Evolutionary conservation across 1,140 invertebrate genomes (phyloP).

Genomic region (Lycorma delicatula): DNA sequence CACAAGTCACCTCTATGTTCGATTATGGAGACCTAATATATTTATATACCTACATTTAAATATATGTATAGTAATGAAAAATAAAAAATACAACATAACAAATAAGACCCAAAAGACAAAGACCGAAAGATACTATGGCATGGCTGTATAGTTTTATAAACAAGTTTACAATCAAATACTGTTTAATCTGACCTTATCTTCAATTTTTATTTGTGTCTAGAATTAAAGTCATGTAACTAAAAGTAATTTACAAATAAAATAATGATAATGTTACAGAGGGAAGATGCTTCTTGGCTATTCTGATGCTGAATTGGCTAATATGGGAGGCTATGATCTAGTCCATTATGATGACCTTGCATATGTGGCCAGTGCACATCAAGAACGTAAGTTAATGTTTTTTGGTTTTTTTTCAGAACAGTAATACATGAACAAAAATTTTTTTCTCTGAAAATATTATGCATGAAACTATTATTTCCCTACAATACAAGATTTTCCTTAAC

Average conservation of each 20-base stretch:
- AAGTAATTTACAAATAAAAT: no score
- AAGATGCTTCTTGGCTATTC: conserved; percentile 91
- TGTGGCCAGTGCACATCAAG: conserved; percentile 97
- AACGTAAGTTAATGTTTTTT: conserved; percentile 64
- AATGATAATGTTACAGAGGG: conserved; percentile 61
- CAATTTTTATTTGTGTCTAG: not conserved
- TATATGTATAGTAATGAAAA: no score
- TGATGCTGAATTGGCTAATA: conserved; percentile 81
- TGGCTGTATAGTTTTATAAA: no score
- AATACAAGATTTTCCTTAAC: no score
- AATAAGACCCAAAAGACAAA: no score
- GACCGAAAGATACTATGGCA: no score
- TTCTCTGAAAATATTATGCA: not conserved
- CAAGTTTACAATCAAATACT: no score
- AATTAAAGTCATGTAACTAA: not conserved
- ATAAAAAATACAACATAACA: no score
- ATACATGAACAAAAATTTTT: not conserved
- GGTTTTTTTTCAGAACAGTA: not conserved
- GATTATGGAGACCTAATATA: no score
- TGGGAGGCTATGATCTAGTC: conserved; percentile 93
- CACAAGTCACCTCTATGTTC: no score
- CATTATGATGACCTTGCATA: conserved; percentile 96
- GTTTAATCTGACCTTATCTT: not conserved
- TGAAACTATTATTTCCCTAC: not conserved
- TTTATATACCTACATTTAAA: no score